A percentile compares a stretch with the other conserved stretches of the same genome.
Evolutionary conservation across 1,140 invertebrate species (phyloP).

Genomic region (Druon quercuslanigerum): DNA sequence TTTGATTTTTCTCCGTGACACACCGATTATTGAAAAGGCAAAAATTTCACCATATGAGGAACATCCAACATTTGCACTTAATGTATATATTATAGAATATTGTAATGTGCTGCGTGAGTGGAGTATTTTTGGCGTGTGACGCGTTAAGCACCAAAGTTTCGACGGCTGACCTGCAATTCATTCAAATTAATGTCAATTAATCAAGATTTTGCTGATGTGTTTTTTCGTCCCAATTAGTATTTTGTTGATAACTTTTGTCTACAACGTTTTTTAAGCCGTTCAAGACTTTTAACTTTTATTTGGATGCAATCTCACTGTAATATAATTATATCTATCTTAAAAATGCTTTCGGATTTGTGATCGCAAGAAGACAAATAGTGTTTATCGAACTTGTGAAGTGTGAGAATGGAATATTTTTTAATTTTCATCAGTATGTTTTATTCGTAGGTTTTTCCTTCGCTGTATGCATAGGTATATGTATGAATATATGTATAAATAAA

Average conservation of each 20-base stretch:
- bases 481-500: slow-evolving; percentile 9
- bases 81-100: slow-evolving; percentile 31
- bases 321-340: background rate
- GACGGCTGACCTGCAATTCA: background rate
- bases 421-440: slow-evolving; percentile 30
- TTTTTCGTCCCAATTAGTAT: background rate
- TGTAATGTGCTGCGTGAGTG: slow-evolving; percentile 29
- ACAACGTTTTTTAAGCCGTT: slow-evolving; percentile 6
- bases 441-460: slow-evolving; percentile 15
- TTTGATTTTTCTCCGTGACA: slow-evolving; percentile 6
- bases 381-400: slow-evolving; percentile 17
- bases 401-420: slow-evolving; percentile 16
- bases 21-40: slow-evolving; percentile 5
- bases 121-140: slow-evolving; percentile 24
- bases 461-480: slow-evolving; percentile 24
- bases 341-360: slow-evolving; percentile 1
- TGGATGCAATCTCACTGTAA: slow-evolving; percentile 30
- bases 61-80: slow-evolving; percentile 18
- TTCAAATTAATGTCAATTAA: background rate
- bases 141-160: slow-evolving; percentile 21
- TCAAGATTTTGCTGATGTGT: background rate
- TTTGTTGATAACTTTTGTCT: background rate
- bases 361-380: slow-evolving; percentile 5
- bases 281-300: slow-evolving; percentile 2
- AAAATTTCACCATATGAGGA: slow-evolving; percentile 11